These are phyloP conservation scores for Thrips palmi DNA, from an alignment of 1,140 invertebrate species.

Conservation along the genomic window DNA sequence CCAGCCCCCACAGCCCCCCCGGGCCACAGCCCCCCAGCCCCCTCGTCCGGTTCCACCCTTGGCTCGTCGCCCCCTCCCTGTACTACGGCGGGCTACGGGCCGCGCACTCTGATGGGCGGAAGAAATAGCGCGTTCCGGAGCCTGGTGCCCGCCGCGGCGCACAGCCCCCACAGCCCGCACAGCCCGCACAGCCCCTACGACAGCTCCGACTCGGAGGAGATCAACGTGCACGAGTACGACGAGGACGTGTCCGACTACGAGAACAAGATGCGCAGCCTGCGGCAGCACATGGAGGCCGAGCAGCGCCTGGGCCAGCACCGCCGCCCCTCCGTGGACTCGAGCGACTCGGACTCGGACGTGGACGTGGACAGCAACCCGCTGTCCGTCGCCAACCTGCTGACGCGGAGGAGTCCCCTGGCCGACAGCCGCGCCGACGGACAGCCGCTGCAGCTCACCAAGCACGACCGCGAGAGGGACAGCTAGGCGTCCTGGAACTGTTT, in stretches of 20 bases:
- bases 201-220: constrained; percentile 18
- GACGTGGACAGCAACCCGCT: constrained; percentile 13
- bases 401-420: constrained; percentile 4
- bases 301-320: background rate
- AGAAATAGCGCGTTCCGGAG: constrained; percentile 71
- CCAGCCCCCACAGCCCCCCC: constrained; percentile 26
- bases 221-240: constrained; percentile 19
- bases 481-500: no score
- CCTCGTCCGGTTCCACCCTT: constrained; percentile 21
- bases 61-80: constrained; percentile 17
- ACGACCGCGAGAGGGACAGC: constrained; percentile 15
- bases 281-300: background rate
- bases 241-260: constrained; percentile 13
- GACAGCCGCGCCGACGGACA: constrained; percentile 10
- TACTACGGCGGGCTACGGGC: constrained; percentile 15
- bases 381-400: constrained; percentile 12
- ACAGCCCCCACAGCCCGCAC: constrained; percentile 1
- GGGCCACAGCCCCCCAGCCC: constrained; percentile 14
- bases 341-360: background rate
- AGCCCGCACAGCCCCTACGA: constrained; percentile 13
- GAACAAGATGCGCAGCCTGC: constrained; percentile 5
- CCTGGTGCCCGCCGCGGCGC: constrained; percentile 19
- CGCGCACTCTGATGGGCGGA: constrained; percentile 43
- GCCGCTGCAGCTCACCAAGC: constrained; percentile 17
- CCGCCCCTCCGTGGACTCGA: background rate